Evolutionary conservation across 1,140 invertebrate genomes (phyloP), one percentile per base, ranked within the genome.

Genomic region (Mycetomoellerius zeteki): DNA sequence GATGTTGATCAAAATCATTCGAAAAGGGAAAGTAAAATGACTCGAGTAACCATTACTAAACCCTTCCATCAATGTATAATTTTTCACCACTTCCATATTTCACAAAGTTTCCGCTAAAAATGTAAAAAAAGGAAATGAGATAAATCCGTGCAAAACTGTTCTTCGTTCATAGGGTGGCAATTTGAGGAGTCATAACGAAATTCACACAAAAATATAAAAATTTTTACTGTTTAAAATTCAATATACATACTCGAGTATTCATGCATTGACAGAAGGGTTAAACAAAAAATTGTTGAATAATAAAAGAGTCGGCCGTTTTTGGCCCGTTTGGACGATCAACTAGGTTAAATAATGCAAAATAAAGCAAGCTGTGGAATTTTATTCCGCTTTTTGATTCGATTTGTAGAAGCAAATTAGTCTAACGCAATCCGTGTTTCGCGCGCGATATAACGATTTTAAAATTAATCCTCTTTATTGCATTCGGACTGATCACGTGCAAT

Each of bases 381-480:
- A 80, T n/a, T 37, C 56, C 19, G 14, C 12, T 69, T 80, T 58
- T 52, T 24, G 0, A 47, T 7, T 8, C 4, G 16, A 69, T 37
- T 24, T 24, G 14, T 27, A n/a, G 8, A 56, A 14, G n/a, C 12
- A 14, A 21, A 69, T 37, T 65, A 56, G 10, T 54, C n/a, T 2
- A 21, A 24, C 7, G 24, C 50, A 54, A n/a, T 27, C 16, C 16
- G 8, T 2, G 14, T 47, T 27, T 43, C 1, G 7, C 72, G 10
- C 8, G 30, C 30, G 24, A 16, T 19, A 21, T 24, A 16, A 47
- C 21, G 21, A 14, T 24, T 80, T 67, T 62, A 65, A 7, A 5
- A 65, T 69, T 37, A 67, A 71, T 37, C 19, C 43, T 60, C 67
- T 58, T 82, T 47, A 43, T 78, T 37, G 58, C 24, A 43, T 54